Evolutionary conservation across 2,888 invertebrate genomes (phyloP), one percentile per base, ranked within the genome.

Genomic region (Metopia argyrocephala): DNA sequence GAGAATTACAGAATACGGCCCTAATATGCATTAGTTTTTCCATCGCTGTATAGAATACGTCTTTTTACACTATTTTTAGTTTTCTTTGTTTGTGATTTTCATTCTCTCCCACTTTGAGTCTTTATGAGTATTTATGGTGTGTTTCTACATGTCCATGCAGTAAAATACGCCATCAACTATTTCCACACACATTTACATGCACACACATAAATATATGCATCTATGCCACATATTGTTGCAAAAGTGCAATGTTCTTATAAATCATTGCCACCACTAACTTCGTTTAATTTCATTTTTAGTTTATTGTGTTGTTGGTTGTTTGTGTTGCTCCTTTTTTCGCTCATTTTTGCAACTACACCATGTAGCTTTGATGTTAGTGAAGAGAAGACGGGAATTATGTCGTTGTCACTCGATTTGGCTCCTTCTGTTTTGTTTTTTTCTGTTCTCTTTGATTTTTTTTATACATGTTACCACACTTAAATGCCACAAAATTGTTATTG

Each of bases 181-280:
- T 27, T 57, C 20, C 20, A 52, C 15, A 48, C 25, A 7, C 6
- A 65, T 4, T 31, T n/a, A 23, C 2, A 15, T 21, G 2, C 28
- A 21, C 2, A 28, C 9, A 23, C 9, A 38, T 38, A 31, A 5
- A 38, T 38, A 15, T 3, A 38, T 38, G 38, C 15, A 15, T 38
- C 25, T 18, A 27, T 48, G 18, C 25, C 52, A 52, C 66, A 56
- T 74, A 45, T 12, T 56, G 21, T 27, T 57, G 59, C 57, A 38
- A 81, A 81, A 81, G 81, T 81, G 81, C 81, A 81, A 75, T 66
- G 70, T 65, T 78, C 81, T 75, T 78, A 78, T 78, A 81, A 81
- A 81, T 81, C 78, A 81, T 70, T 81, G 78, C 70, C 81, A 75
- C 56, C 73, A 59, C 81, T 75, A 74, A 78, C 74, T 76, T 78